Evolutionary conservation across 2,113 vertebrate species (phyloP).

Genomic region (Mobula birostris): DNA sequence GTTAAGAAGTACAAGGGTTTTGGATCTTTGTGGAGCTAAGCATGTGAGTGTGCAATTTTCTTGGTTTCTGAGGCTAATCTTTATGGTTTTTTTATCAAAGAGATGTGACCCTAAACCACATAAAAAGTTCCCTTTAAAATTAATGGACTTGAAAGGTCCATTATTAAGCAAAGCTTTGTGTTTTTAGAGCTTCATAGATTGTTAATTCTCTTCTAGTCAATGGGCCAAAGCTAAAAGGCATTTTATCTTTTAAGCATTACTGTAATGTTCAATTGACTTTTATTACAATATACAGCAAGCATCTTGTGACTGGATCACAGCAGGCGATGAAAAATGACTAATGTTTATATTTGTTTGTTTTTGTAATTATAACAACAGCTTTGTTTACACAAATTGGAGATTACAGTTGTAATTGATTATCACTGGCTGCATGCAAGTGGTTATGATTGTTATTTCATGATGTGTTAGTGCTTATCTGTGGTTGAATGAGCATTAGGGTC

Average conservation of each 20-base stretch:
- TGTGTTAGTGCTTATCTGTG: background rate
- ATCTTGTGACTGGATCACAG: background rate
- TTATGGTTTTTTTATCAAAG: slow-evolving; percentile 15
- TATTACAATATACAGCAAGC: background rate
- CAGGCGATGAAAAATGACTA: background rate
- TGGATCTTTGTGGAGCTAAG: background rate
- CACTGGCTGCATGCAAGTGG: background rate
- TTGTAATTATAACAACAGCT: background rate
- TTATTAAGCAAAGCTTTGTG: slow-evolving; percentile 34
- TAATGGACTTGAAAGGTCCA: slow-evolving; percentile 30
- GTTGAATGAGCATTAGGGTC: background rate
- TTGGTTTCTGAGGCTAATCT: background rate
- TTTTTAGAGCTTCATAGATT: slow-evolving; percentile 26
- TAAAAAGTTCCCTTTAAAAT: slow-evolving; percentile 27
- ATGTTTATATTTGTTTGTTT: background rate
- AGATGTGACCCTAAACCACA: slow-evolving; percentile 14
- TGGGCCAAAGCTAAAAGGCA: slow-evolving; percentile 19
- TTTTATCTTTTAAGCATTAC: slow-evolving; percentile 31
- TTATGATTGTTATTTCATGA: background rate
- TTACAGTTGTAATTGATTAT: background rate
- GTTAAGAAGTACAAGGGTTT: slow-evolving; percentile 2
- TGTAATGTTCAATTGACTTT: slow-evolving; percentile 25
- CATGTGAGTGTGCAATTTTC: background rate
- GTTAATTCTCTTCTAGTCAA: slow-evolving; percentile 33
- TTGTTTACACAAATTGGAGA: background rate